Evolutionary conservation across 2,888 invertebrate genomes (phyloP), one percentile per base, ranked within the genome.

Genomic region (Calliphora vomitoria): DNA sequence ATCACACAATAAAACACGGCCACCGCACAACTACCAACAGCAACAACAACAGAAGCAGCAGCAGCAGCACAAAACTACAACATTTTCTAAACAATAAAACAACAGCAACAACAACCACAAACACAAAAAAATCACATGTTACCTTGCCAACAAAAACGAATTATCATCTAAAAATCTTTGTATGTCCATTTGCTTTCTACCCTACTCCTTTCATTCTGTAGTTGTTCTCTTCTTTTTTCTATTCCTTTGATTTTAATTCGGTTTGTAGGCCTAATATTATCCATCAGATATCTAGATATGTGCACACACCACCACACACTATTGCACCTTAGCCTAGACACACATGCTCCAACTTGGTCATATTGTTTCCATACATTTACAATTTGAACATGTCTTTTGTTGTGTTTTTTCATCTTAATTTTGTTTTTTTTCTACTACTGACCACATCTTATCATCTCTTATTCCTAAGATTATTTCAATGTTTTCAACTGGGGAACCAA

Each of bases 361-460:
- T 50, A 47, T 11, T 20, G 5, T 20, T 11, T 20, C 13, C 11
- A 55, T 20, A 55, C 44, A 44, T 13, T 18, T 55, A 31, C 60
- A 53, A 68, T 62, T 64, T 50, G 25, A 8, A 47, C 68, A 69
- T 58, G 68, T 53, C 62, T 53, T 41, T 41, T 58, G 55, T 8
- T 41, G 25, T 35, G 35, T 35, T 35, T 35, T 4, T 31, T 31
- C 5, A 4, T 31, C 5, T 31, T 31, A 4, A 2, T 8, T 18
- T 62, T 50, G 62, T 20, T 5, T 5, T 60, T 80, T 25, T 31
- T 47, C 20, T 55, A 25, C 58, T 3, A 79, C 58, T 72, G 47
- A 79, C 72, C 83, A 79, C 83, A 72, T 72, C 78, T 72, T 71
- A 78, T 83, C 76, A 83, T 71, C 41, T 55, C 62, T 69, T 68